A percentile compares a stretch with the other conserved stretches of the same genome.
phyloP scores from a whole-genome alignment of 2,113 vertebrate genomes.

The Halichoerus grypus region DNA sequence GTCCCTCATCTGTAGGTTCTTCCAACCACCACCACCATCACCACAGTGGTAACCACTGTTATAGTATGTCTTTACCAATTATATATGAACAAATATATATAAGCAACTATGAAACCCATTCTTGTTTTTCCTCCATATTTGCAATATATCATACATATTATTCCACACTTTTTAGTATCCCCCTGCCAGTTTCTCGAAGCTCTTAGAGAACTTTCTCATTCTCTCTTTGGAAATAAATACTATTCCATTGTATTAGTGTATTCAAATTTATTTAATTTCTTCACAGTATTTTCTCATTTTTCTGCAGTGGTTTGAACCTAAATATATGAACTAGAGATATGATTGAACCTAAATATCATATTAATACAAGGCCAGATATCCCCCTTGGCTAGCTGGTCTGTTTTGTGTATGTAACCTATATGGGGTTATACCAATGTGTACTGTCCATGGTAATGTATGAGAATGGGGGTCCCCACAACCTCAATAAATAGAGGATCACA shows the following conservation, averaged over 20 bases:
- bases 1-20: neutral
- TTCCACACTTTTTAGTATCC: neutral
- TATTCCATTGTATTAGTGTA: neutral
- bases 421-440: too few relatives aligned
- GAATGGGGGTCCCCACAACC: neutral
- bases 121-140: neutral
- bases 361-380: neutral
- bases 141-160: neutral
- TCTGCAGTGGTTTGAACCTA: neutral
- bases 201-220: neutral
- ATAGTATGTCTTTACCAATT: neutral
- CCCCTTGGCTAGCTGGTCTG: neutral
- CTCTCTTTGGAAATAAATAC: neutral
- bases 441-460: neutral
- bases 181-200: neutral
- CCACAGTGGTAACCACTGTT: neutral
- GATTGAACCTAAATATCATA: neutral
- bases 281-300: neutral
- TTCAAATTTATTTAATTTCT: neutral
- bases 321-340: neutral
- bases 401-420: neutral
- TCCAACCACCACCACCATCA: fast-evolving
- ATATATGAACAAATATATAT: neutral
- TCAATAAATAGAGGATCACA: neutral
- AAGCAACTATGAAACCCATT: neutral